These are phyloP conservation scores for Idaea aversata DNA, from an alignment of 2,888 invertebrate genomes.

Conservation along the genomic window DNA sequence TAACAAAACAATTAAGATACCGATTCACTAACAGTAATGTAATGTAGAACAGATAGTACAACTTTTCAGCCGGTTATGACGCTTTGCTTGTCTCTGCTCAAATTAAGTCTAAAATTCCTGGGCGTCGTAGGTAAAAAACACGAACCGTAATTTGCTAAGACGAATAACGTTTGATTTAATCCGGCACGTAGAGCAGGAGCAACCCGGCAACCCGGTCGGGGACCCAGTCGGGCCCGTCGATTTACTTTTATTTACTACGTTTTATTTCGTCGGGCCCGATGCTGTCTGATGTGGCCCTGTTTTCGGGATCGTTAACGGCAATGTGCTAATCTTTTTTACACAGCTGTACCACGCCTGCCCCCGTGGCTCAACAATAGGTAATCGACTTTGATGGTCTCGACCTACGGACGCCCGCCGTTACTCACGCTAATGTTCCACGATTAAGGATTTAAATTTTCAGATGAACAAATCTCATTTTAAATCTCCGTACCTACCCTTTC, in stretches of 20 bases:
- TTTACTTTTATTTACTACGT: constrained; percentile 78
- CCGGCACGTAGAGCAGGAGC: constrained; percentile 61
- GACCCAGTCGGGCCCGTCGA: constrained; percentile 60
- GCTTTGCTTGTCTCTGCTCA: too few species aligned
- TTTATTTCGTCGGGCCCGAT: constrained; percentile 64
- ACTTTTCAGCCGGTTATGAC: too few species aligned
- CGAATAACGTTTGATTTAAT: constrained; percentile 78
- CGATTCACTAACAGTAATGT: too few species aligned
- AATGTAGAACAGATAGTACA: too few species aligned
- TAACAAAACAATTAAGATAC: too few species aligned
- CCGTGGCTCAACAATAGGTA: constrained; percentile 55
- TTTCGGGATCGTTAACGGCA: constrained; percentile 75
- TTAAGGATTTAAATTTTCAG: constrained; percentile 58
- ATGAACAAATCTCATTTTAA: constrained; percentile 41
- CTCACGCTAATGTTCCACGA: constrained; percentile 56
- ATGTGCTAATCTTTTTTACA: constrained; percentile 77
- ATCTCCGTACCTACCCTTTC: constrained; percentile 33
- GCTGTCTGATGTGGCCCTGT: constrained; percentile 70
- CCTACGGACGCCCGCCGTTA: constrained; percentile 54
- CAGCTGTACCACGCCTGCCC: constrained; percentile 29
- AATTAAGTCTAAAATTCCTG: too few species aligned
- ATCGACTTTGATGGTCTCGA: constrained; percentile 53
- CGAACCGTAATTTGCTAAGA: constrained; percentile 76
- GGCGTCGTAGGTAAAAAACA: constrained; percentile 39
- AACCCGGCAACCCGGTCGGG: neutral